These are phyloP conservation scores for Galago senegalensis DNA, from an alignment of 2,797 vertebrate species.

Conservation along the genomic window DNA sequence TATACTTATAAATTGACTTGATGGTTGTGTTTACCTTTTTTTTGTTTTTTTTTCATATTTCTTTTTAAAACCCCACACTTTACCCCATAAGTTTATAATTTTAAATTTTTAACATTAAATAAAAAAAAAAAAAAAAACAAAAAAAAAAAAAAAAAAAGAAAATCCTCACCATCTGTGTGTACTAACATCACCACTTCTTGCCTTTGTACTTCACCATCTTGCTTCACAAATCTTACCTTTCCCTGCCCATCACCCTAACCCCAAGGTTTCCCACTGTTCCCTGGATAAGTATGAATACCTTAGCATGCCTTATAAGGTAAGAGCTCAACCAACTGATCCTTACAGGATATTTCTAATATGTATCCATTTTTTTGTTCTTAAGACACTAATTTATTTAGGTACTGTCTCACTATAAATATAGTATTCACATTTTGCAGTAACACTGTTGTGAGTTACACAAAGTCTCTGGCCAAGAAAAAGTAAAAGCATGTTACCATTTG, in stretches of 20 bases:
- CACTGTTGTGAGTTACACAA: background rate
- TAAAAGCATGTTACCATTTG: background rate
- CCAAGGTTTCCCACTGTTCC: background rate
- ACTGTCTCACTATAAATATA: background rate
- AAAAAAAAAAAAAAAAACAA: too few species aligned
- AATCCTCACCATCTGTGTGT: background rate
- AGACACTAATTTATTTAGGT: background rate
- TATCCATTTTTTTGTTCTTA: background rate
- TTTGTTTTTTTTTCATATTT: too few species aligned
- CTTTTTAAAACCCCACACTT: too few species aligned
- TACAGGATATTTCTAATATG: background rate
- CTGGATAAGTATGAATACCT: background rate
- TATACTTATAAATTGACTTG: too few species aligned
- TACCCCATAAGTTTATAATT: too few species aligned
- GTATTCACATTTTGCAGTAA: slow-evolving; percentile 37
- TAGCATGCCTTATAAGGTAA: background rate
- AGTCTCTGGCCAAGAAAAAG: slow-evolving; percentile 25
- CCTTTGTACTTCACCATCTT: background rate
- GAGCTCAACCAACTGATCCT: background rate
- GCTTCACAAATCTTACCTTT: background rate
- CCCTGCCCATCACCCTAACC: background rate
- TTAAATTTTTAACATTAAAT: too few species aligned
- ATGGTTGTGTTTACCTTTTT: too few species aligned
- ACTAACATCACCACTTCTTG: background rate
- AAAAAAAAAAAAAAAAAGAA: too few species aligned